Conservation (phyloP, 2,797 vertebrate genomes). For the Hirundo rustica region DNA sequence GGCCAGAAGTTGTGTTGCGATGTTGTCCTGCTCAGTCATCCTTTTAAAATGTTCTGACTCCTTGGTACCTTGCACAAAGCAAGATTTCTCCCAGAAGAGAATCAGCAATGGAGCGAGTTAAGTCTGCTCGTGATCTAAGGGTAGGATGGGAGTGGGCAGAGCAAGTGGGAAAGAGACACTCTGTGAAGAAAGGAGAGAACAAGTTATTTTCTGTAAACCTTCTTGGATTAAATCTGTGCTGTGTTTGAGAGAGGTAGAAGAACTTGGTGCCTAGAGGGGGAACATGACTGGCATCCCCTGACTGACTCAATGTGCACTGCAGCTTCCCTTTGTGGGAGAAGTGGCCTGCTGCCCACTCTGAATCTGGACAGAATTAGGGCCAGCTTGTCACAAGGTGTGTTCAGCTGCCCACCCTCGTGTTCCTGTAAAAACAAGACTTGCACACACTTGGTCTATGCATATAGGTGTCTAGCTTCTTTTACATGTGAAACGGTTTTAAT, state of each 20-base stretch:
- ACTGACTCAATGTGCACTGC: background rate
- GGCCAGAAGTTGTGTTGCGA: background rate
- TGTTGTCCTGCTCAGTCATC: background rate
- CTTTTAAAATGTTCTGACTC: background rate
- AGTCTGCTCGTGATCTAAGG: background rate
- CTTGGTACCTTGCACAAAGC: background rate
- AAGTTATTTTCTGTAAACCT: slow-evolving; percentile 35
- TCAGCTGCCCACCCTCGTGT: background rate
- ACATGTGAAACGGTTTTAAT: background rate
- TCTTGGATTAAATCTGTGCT: background rate
- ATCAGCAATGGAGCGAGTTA: background rate
- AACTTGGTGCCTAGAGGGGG: background rate
- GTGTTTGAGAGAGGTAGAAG: background rate
- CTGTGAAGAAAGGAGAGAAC: slow-evolving; percentile 30
- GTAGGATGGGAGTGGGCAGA: slow-evolving; percentile 55
- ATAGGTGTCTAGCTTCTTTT: background rate
- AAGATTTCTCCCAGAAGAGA: background rate
- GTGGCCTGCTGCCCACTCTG: background rate
- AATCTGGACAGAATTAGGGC: background rate
- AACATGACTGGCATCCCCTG: background rate
- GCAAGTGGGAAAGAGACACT: slow-evolving; percentile 21
- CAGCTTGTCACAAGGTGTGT: background rate
- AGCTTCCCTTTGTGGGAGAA: background rate
- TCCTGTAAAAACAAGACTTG: background rate
- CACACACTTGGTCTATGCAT: background rate